Evolutionary conservation across 2,113 vertebrate species (phyloP).

Genomic region (Willisornis vidua): DNA sequence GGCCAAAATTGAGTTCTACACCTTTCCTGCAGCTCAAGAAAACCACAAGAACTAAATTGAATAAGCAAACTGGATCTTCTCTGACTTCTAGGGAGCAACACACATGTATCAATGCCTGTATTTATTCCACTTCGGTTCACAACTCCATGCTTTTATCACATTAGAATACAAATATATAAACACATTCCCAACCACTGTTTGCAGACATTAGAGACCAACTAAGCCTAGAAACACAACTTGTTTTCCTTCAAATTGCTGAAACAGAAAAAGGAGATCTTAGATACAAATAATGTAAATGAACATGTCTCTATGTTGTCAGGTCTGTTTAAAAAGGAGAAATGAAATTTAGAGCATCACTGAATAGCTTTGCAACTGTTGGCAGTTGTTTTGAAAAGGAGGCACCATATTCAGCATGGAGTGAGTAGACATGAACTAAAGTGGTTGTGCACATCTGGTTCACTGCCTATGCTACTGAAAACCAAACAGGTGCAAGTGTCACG

Average conservation of each 20-base stretch:
- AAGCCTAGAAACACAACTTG: neutral
- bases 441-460: conserved; percentile 23
- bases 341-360: conserved; percentile 17
- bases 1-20: neutral
- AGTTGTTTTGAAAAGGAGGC: neutral
- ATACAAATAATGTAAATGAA: neutral
- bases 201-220: neutral
- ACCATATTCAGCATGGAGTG: neutral
- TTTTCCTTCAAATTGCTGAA: neutral
- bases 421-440: neutral
- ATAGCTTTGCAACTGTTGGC: neutral
- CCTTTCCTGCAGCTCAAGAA: neutral
- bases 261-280: neutral
- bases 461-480: neutral
- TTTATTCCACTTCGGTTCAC: neutral
- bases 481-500: conserved; percentile 46
- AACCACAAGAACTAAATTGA: neutral
- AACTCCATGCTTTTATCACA: neutral
- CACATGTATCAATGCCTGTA: neutral
- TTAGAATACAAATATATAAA: neutral
- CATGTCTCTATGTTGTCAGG: neutral
- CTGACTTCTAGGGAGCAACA: neutral
- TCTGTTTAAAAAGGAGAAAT: neutral
- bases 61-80: neutral
- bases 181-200: neutral